Conservation (phyloP, 2,113 vertebrate species). For the Equus przewalskii region DNA sequence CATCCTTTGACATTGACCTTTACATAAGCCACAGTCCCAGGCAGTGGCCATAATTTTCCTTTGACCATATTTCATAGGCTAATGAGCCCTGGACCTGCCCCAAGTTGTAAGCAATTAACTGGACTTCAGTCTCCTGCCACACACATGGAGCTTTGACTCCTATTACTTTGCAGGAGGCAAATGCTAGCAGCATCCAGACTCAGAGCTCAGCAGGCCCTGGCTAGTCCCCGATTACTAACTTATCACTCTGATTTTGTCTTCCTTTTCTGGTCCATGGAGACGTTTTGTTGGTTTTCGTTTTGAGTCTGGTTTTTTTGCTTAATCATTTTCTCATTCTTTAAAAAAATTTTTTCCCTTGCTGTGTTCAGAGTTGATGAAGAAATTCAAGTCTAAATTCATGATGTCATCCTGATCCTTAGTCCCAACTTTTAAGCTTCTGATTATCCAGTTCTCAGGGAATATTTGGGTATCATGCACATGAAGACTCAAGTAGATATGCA, state of each 20-base stretch:
- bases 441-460: not conserved
- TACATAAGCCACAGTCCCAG: not conserved
- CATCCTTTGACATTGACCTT: not conserved
- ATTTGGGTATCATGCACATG: not conserved
- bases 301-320: not conserved
- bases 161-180: not conserved
- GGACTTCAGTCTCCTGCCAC: not conserved
- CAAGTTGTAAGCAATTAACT: not conserved
- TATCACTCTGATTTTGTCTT: not conserved
- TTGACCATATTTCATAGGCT: not conserved
- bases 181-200: not conserved
- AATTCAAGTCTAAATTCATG: not conserved
- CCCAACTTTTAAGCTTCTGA: not conserved
- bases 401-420: not conserved
- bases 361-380: not conserved
- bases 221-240: not conserved
- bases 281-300: not conserved
- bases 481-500: not conserved
- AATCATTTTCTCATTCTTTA: not conserved
- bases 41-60: not conserved
- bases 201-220: not conserved
- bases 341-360: not conserved
- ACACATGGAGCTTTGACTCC: not conserved
- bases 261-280: not conserved
- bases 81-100: not conserved